phyloP scores from a whole-genome alignment of 2,113 vertebrate species.

The Rhinogobius similis region DNA sequence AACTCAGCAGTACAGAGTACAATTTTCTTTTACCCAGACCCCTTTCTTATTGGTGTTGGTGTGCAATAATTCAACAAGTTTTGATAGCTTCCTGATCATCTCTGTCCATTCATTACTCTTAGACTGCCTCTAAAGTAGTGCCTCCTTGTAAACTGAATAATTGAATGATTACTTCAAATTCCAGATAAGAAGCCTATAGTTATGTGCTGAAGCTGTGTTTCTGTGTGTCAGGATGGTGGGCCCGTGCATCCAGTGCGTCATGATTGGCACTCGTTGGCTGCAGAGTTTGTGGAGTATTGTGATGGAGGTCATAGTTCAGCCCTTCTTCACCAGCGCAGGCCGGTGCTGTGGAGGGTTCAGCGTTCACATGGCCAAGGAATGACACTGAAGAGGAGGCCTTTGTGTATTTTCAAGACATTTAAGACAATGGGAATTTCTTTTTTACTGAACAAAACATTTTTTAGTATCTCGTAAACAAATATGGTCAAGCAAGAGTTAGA shows the following conservation, averaged over 20 bases:
- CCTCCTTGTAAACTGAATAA: neutral
- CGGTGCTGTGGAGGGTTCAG: conserved; percentile 72
- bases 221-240: conserved; percentile 68
- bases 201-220: conserved; percentile 1
- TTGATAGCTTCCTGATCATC: no score
- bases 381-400: conserved; percentile 24
- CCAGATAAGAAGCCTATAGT: neutral
- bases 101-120: no score
- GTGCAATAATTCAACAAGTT: no score
- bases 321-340: conserved; percentile 66
- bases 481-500: neutral
- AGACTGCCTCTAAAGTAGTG: neutral
- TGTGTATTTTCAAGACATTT: neutral
- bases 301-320: conserved; percentile 62
- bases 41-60: no score
- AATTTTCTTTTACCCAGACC: no score
- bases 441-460: neutral
- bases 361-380: conserved; percentile 69
- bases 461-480: neutral
- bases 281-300: conserved; percentile 71
- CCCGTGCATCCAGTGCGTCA: conserved; percentile 65
- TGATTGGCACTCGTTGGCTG: conserved; percentile 68
- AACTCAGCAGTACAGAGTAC: no score
- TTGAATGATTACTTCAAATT: neutral
- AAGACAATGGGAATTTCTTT: neutral